Evolutionary conservation across 2,113 vertebrate species (phyloP).

Genomic region (Elaphurus davidianus): DNA sequence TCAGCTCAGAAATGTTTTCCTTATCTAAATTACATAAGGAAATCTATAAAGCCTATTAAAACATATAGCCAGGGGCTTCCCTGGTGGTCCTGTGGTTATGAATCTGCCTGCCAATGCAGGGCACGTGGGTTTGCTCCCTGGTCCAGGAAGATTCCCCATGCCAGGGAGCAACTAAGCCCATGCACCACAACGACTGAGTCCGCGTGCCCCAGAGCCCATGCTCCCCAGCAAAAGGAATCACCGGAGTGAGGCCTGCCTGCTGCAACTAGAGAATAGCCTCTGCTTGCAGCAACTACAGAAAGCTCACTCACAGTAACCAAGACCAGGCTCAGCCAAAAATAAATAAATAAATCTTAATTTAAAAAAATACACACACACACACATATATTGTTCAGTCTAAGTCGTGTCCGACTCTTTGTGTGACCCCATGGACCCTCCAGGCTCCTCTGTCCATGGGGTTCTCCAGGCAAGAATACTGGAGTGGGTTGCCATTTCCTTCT

Average conservation of each 20-base stretch:
- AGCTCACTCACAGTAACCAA: not conserved
- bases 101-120: not conserved
- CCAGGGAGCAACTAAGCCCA: not conserved
- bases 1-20: not conserved
- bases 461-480: not conserved
- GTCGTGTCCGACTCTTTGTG: not conserved
- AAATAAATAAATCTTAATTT: not conserved
- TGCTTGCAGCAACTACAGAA: not conserved
- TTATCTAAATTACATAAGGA: slow-evolving; percentile 42
- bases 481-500: not conserved
- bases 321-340: not conserved
- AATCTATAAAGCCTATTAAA: not conserved
- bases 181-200: not conserved
- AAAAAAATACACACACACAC: not conserved
- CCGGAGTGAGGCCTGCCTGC: not conserved
- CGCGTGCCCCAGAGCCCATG: not conserved
- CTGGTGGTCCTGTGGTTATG: not conserved
- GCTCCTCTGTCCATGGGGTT: not conserved
- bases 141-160: not conserved
- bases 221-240: not conserved
- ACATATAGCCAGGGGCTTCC: not conserved
- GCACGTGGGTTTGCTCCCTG: not conserved
- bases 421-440: not conserved
- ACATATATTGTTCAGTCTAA: not conserved
- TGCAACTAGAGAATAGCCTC: not conserved